phyloP scores from a whole-genome alignment of 2,113 vertebrate species.

The Amblyopsis rosae region DNA sequence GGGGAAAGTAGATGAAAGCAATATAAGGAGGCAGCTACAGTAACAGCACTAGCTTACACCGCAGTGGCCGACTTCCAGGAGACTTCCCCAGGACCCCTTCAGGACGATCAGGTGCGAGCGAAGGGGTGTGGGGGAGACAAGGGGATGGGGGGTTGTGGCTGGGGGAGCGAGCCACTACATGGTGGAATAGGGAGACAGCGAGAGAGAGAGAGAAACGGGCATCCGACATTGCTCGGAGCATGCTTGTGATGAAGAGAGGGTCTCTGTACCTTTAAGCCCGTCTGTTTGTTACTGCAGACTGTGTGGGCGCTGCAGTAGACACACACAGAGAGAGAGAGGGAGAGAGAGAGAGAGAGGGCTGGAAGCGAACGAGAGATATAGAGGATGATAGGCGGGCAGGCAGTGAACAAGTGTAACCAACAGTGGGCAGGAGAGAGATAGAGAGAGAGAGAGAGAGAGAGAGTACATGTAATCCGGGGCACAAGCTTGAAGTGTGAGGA shows the following conservation, averaged over 20 bases:
- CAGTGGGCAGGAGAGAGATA: conserved; percentile 3
- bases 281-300: conserved; percentile 64
- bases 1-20: not conserved
- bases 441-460: conserved; percentile 17
- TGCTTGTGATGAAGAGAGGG: conserved; percentile 30
- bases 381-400: conserved; percentile 5
- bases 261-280: conserved; percentile 73
- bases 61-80: conserved; percentile 22
- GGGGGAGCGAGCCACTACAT: not conserved
- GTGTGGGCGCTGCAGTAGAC: conserved; percentile 72
- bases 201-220: conserved; percentile 8
- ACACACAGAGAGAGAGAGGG: conserved; percentile 16
- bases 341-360: conserved; percentile 39
- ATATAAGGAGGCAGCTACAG: not conserved
- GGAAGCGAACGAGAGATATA: conserved; percentile 29
- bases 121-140: not conserved
- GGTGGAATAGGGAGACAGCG: not conserved
- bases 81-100: not conserved
- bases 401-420: conserved; percentile 13
- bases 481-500: conserved; percentile 4
- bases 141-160: not conserved
- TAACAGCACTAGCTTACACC: conserved; percentile 5
- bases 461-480: conserved; percentile 10
- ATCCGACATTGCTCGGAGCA: conserved; percentile 4
- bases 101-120: not conserved